Base-by-base conservation (phyloP, 2,797 vertebrate species). In the Buceros bicornis region DNA sequence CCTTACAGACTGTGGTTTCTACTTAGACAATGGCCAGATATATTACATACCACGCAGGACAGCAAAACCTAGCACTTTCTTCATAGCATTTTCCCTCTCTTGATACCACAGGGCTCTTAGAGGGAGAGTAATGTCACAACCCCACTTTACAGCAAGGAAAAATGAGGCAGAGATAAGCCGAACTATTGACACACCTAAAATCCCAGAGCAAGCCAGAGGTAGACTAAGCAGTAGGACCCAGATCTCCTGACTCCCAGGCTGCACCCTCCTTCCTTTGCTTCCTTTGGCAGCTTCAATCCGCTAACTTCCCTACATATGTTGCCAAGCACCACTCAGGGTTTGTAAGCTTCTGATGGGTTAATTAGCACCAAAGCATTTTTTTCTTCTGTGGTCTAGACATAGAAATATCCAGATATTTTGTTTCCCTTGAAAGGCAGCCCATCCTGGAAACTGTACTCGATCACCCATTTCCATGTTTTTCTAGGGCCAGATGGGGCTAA, bases 361-460 rank as follows among this genome's bases (percentile, higher is more conserved):
- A 98, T 98, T 98, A 98, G 96, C 94, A 96, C 95, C 89, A 97
- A 98, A 97, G 88, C 96, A 98, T 98, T 98, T 97, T 97, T 98
- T 98, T 97, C 96, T 97, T 97, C 97, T 98, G 98, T 98, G 98
- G 98, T 98, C 98, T 98, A 98, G 98, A 98, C 98, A 98, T 94
- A 98, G 98, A 98, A 98, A 98, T 97, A 98, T 98, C 97, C 97
- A 98, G 97, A 98, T 40, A 40, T 98, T 98, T 92, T 98, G 98
- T 98, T 98, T 98, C 97, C 97, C 95, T 98, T 98, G 98, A 98
- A 98, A 98, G 93, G 95, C 96, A 97, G 98, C 98, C 96, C 98
- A 97, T 98, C 94, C 97, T 97, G 95, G 97, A 97, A 97, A 98
- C 96, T 87, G 90, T 95, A 97, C 89, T 98, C 24, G 58, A 97